These are phyloP conservation scores for Protaetia brevitarsis DNA, from an alignment of 1,140 invertebrate species.

Conservation along the genomic window DNA sequence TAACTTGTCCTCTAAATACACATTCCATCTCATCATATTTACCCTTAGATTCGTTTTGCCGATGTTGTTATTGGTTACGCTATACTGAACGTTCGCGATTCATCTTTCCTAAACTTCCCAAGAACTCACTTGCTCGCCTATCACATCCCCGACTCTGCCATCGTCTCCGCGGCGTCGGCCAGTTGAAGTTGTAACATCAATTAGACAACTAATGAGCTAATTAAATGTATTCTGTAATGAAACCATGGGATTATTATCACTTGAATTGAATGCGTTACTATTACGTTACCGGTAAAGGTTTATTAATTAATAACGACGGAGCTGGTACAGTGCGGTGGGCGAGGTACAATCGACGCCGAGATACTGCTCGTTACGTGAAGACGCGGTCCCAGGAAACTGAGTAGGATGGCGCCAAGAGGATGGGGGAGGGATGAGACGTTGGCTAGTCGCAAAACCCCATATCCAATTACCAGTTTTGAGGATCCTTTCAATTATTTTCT, in stretches of 20 bases:
- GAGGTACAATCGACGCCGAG: neutral
- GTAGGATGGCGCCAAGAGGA: neutral
- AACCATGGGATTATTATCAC: conserved; percentile 48
- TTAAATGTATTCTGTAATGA: conserved; percentile 51
- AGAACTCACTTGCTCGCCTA: conserved; percentile 44
- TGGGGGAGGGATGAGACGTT: neutral
- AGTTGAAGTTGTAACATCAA: conserved; percentile 47
- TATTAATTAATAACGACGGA: conserved; percentile 11
- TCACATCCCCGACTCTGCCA: no score
- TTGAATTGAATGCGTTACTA: conserved; percentile 46
- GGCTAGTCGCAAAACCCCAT: conserved; percentile 4
- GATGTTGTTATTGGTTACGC: no score
- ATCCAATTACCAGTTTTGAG: conserved; percentile 15
- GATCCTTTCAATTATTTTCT: conserved; percentile 14
- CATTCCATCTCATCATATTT: no score
- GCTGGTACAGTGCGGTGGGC: neutral
- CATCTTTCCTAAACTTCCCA: no score
- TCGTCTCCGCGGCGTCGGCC: conserved; percentile 29
- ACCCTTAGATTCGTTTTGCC: no score
- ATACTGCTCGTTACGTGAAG: neutral
- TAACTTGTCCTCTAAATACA: no score
- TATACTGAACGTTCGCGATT: no score
- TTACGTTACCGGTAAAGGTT: conserved; percentile 33
- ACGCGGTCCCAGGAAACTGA: neutral
- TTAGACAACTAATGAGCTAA: conserved; percentile 51